Conservation (phyloP, 2,888 invertebrate species). For the Nephrocerus scutellatus region DNA sequence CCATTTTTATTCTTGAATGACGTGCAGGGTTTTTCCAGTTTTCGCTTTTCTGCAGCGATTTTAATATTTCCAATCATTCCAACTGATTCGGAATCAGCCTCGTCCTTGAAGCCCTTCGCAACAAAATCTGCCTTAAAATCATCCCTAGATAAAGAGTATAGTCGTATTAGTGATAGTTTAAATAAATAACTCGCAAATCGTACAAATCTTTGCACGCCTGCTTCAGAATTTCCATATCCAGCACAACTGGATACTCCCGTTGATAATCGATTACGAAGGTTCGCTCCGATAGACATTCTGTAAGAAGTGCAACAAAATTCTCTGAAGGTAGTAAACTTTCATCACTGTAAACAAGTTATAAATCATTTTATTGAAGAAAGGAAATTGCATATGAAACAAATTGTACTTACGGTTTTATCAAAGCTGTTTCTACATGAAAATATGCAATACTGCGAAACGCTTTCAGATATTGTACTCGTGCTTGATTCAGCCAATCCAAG, state of each 20-base stretch:
- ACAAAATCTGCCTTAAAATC: slow-evolving; percentile 34
- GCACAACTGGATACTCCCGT: slow-evolving; percentile 56
- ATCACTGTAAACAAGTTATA: slow-evolving; percentile 19
- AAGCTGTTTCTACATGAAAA: slow-evolving; percentile 40
- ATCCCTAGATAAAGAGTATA: slow-evolving; percentile 17
- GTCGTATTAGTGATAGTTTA: slow-evolving; percentile 6
- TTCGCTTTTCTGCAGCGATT: not conserved
- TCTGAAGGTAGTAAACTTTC: slow-evolving; percentile 30
- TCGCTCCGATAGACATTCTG: slow-evolving; percentile 50
- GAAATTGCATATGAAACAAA: not conserved
- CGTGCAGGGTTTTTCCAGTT: not conserved
- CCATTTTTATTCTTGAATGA: slow-evolving; percentile 1
- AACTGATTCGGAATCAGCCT: slow-evolving; percentile 22
- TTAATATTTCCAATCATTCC: slow-evolving; percentile 9
- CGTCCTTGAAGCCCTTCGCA: slow-evolving; percentile 31
- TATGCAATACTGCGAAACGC: slow-evolving; percentile 47
- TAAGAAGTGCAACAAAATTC: slow-evolving; percentile 43
- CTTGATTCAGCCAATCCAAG: slow-evolving; percentile 39
- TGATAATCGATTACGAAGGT: slow-evolving; percentile 65
- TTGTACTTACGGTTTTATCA: slow-evolving; percentile 41
- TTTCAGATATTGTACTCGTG: slow-evolving; percentile 47
- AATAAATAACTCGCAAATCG: no score
- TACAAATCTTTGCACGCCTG: slow-evolving; percentile 62
- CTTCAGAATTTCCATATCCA: slow-evolving; percentile 59
- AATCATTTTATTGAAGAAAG: not conserved